Conservation (phyloP, 2,888 invertebrate genomes). For the Cryptus viduatorius region DNA sequence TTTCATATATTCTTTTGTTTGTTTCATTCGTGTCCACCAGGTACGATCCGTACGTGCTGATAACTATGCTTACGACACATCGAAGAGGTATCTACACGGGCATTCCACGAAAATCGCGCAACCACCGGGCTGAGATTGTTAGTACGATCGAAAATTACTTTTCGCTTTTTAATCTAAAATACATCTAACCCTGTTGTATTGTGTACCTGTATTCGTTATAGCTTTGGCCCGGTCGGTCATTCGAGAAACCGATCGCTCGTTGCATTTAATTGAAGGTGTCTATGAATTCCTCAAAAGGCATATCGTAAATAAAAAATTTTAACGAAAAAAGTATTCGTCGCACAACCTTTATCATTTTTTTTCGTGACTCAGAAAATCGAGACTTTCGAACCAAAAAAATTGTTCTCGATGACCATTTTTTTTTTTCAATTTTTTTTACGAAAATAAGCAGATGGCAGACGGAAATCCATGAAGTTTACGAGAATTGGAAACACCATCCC, state of each 20-base stretch:
- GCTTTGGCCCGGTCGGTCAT: slow-evolving; percentile 39
- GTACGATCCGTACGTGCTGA: slow-evolving; percentile 73
- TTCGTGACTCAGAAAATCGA: neutral
- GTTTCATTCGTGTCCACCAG: slow-evolving; percentile 55
- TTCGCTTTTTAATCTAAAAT: slow-evolving; percentile 32
- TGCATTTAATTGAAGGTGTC: slow-evolving; percentile 1
- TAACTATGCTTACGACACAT: slow-evolving; percentile 58
- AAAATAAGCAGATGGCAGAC: neutral
- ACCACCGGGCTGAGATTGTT: slow-evolving; percentile 46
- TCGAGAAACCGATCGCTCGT: neutral
- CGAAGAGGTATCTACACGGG: slow-evolving; percentile 62
- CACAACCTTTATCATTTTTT: neutral
- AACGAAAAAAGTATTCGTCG: neutral
- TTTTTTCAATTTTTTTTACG: too few relatives aligned
- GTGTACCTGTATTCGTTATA: slow-evolving; percentile 44
- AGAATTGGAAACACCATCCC: neutral
- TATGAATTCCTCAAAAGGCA: neutral
- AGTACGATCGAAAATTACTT: slow-evolving; percentile 25
- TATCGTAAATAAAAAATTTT: neutral
- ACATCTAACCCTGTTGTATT: slow-evolving; percentile 59
- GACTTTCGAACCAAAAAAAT: too few relatives aligned
- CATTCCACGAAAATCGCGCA: slow-evolving; percentile 71
- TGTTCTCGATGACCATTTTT: too few relatives aligned
- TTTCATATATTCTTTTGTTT: slow-evolving; percentile 2
- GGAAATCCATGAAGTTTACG: neutral